phyloP scores from a whole-genome alignment of 1,140 invertebrate species.

The Drosophila miranda region DNA sequence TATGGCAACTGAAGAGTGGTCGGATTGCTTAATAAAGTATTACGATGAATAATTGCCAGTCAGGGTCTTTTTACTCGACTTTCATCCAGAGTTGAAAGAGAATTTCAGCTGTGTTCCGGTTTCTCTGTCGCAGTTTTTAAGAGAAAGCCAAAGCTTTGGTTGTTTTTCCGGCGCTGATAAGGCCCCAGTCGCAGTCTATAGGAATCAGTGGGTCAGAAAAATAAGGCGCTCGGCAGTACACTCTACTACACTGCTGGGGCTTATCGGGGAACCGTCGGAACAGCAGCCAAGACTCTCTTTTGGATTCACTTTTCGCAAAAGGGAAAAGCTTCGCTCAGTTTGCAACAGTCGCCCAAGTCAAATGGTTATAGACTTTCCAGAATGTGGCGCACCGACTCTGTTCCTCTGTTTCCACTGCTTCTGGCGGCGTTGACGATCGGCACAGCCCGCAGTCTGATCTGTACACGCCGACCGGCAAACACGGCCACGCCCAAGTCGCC shows the following conservation, averaged over 20 bases:
- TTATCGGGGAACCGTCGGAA: conserved; percentile 33
- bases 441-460: conserved; percentile 62
- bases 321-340: conserved; percentile 38
- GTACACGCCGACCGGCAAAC: conserved; percentile 84
- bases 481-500: conserved; percentile 82
- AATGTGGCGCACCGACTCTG: conserved; percentile 40
- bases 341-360: conserved; percentile 30
- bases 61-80: neutral
- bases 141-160: conserved; percentile 4
- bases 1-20: conserved; percentile 31
- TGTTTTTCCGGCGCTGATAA: conserved; percentile 62
- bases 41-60: neutral
- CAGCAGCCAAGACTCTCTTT: conserved; percentile 17
- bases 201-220: conserved; percentile 68
- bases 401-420: conserved; percentile 33
- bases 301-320: conserved; percentile 42
- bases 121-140: conserved; percentile 9
- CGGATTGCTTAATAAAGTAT: neutral
- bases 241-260: conserved; percentile 17
- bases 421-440: conserved; percentile 26
- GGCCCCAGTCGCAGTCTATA: conserved; percentile 33
- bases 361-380: conserved; percentile 13
- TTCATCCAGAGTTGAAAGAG: neutral
- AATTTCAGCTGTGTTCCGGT: neutral
- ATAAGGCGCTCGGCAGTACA: conserved; percentile 2